Evolutionary conservation across 1,140 invertebrate genomes (phyloP), one percentile per base, ranked within the genome.

Genomic region (Drosophila parvula): DNA sequence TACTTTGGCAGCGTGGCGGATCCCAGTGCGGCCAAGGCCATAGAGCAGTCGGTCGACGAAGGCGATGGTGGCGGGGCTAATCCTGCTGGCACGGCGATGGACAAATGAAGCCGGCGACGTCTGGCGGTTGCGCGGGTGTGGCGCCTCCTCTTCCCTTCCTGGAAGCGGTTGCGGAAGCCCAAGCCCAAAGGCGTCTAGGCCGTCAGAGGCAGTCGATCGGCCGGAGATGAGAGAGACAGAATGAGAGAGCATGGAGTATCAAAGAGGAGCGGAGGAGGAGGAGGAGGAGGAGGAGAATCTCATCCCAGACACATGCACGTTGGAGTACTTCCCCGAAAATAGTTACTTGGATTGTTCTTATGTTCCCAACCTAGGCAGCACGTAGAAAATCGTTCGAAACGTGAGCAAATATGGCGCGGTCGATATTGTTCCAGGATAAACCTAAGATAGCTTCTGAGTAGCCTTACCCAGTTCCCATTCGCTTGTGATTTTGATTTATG

Each of bases 1-100:
- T 91, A 91, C 38, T 91, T 90, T 65, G 90, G 90, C 64, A 83
- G 90, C 62, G 81, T 78, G 41, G 67, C 86, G 11, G 85, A 90
- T 69, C 79, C 78, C 68, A 74, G 68, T 53, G 84, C 84, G 11
- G 32, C 69, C 56, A 88, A 82, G 64, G 90, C 90, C 36, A 80
- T 91, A 50, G 90, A 91, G 74, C 75, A 81, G 62, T 57, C 40
- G 5, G 45, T 45, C 48, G 74, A 53, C 36, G 43, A 58, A 8
- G 69, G 27, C 8, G 50, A 80, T 61, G 84, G 79, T 75, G 83
- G 65, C 63, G 71, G 73, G 71, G 71, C 45, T 7, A 55, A 51
- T 80, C 64, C 83, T 80, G 80, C 77, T 84, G 82, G 61, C 67
- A 83, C 84, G 73, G 84, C 57, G 68, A 61, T 63, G 70, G 81